These are phyloP conservation scores for Chanos chanos DNA, from an alignment of 2,797 vertebrate species.

Conservation along the genomic window DNA sequence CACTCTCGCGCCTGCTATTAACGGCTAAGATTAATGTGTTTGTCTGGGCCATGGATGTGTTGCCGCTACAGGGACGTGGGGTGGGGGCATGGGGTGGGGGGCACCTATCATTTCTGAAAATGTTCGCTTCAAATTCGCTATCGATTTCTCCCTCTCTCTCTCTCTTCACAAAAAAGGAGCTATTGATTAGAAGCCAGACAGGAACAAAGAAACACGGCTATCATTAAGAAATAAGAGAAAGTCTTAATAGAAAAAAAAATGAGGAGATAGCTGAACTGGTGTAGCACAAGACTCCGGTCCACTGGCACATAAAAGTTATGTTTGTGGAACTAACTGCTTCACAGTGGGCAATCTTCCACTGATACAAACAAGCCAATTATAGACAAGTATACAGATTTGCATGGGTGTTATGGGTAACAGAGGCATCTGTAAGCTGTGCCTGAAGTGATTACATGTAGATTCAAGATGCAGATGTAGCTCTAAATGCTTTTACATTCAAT, in stretches of 20 bases:
- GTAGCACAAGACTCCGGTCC: constrained; percentile 11
- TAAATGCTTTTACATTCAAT: not conserved
- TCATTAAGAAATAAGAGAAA: constrained; percentile 50
- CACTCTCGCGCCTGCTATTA: constrained; percentile 39
- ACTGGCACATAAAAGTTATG: constrained; percentile 11
- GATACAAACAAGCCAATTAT: constrained; percentile 12
- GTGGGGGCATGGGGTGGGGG: too few species aligned
- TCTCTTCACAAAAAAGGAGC: constrained; percentile 16
- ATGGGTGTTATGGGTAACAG: not conserved
- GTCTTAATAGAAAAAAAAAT: constrained; percentile 36
- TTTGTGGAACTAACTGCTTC: constrained; percentile 11
- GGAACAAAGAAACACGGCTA: constrained; percentile 44
- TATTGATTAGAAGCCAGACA: constrained; percentile 54
- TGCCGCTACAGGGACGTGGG: constrained; percentile 34
- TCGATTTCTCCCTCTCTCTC: constrained; percentile 43
- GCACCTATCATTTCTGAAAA: constrained; percentile 50
- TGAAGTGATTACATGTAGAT: constrained; percentile 28
- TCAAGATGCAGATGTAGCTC: constrained; percentile 18
- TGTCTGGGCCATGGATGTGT: constrained; percentile 44
- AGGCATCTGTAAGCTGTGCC: constrained; percentile 34
- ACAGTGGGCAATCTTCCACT: constrained; percentile 3
- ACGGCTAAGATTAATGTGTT: constrained; percentile 59
- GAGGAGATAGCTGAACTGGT: constrained; percentile 47
- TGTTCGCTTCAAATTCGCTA: constrained; percentile 49
- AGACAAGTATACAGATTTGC: constrained; percentile 8